Conservation (phyloP, 2,888 invertebrate genomes). For the Melanotus villosus region DNA sequence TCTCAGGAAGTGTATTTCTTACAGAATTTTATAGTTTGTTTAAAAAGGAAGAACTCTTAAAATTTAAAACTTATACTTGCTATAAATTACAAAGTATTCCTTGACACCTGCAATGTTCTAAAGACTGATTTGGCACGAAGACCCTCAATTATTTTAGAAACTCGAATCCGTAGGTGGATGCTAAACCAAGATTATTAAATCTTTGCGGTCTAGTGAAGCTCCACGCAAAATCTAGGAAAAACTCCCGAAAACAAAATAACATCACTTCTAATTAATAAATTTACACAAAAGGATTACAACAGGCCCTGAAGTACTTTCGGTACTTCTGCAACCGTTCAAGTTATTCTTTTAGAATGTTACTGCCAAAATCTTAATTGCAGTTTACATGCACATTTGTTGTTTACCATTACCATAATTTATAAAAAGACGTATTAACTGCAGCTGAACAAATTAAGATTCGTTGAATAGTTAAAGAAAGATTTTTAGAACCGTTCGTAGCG, state of each 20-base stretch:
- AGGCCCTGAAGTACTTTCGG: no score
- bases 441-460: background rate
- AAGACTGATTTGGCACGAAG: conserved; percentile 38
- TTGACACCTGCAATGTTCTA: conserved; percentile 36
- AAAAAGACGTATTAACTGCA: background rate
- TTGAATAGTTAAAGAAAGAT: background rate
- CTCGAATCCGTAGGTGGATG: conserved; percentile 18
- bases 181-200: conserved; percentile 24
- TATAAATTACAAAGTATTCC: conserved; percentile 18
- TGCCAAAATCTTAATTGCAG: no score
- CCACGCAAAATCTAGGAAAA: conserved; percentile 1
- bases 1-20: no score
- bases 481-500: conserved; percentile 6
- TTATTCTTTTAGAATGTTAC: no score
- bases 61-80: no score
- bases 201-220: background rate
- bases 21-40: no score
- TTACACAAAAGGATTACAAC: no score
- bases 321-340: no score
- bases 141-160: conserved; percentile 34
- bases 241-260: no score
- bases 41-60: no score
- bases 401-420: background rate
- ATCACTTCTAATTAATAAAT: no score
- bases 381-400: no score